Conservation (phyloP, 2,113 vertebrate genomes). For the Ranitomeya imitator region DNA sequence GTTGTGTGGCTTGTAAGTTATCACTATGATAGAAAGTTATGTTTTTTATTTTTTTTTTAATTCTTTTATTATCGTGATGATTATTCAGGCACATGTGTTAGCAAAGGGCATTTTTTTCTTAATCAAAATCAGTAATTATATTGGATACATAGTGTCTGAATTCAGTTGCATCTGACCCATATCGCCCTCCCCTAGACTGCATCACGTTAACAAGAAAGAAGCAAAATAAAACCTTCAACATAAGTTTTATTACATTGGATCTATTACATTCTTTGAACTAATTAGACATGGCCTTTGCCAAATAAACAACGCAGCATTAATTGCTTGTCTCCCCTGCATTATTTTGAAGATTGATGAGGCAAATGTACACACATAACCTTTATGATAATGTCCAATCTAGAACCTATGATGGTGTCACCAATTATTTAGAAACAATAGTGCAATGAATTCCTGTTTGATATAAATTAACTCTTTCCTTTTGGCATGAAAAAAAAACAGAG, state of each 20-base stretch:
- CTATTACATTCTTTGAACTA: slow-evolving; percentile 45
- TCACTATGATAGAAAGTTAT: background rate
- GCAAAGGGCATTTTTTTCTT: background rate
- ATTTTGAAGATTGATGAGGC: slow-evolving; percentile 55
- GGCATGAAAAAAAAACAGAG: background rate
- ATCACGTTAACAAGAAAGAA: slow-evolving; percentile 16
- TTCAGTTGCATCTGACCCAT: background rate
- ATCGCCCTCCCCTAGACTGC: background rate
- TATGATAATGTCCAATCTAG: slow-evolving; percentile 53
- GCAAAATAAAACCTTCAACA: slow-evolving; percentile 43
- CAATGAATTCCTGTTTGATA: slow-evolving; percentile 29
- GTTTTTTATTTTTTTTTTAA: background rate
- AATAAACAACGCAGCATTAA: slow-evolving; percentile 57
- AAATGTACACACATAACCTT: slow-evolving; percentile 53
- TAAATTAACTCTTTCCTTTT: background rate
- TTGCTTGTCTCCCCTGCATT: slow-evolving; percentile 54
- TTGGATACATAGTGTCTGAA: background rate
- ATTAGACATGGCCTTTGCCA: slow-evolving; percentile 53
- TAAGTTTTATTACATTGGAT: slow-evolving; percentile 44
- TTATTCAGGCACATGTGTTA: background rate
- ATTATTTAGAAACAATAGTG: slow-evolving; percentile 51
- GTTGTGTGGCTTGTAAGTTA: background rate
- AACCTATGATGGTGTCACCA: slow-evolving; percentile 45
- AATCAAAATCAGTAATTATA: background rate
- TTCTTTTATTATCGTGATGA: background rate